phyloP scores from a whole-genome alignment of 2,113 vertebrate genomes.

The Vimba vimba region DNA sequence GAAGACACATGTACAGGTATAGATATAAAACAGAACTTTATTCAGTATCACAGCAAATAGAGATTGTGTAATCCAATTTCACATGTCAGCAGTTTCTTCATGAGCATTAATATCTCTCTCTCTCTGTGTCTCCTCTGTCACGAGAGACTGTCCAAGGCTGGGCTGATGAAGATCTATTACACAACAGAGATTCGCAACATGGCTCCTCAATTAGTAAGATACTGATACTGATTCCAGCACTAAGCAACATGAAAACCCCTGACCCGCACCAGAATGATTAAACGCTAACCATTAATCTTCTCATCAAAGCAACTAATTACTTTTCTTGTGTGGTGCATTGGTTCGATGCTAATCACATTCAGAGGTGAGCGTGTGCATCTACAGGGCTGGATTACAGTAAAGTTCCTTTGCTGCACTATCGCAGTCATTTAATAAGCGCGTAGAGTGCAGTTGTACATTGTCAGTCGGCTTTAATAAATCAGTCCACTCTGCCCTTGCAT shows the following conservation, averaged over 20 bases:
- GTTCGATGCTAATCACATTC: slow-evolving; percentile 50
- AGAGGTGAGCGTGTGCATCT: not conserved
- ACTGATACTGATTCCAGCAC: slow-evolving; percentile 45
- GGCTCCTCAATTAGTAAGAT: slow-evolving; percentile 63
- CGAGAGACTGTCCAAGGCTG: slow-evolving; percentile 43
- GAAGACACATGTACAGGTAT: not conserved
- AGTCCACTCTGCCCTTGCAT: slow-evolving; percentile 51
- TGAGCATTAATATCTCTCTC: not conserved
- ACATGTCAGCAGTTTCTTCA: slow-evolving; percentile 40
- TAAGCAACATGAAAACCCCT: slow-evolving; percentile 55
- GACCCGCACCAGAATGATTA: slow-evolving; percentile 42
- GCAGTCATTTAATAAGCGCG: slow-evolving; percentile 52
- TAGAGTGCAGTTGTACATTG: slow-evolving; percentile 40
- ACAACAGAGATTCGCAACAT: slow-evolving; percentile 47
- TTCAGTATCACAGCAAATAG: not conserved
- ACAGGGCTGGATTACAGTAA: slow-evolving; percentile 40
- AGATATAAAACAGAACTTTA: not conserved
- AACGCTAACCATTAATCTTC: slow-evolving; percentile 59
- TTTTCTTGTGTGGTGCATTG: slow-evolving; percentile 31
- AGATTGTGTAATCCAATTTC: slow-evolving; percentile 18
- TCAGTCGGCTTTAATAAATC: slow-evolving; percentile 63
- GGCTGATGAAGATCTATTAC: slow-evolving; percentile 66
- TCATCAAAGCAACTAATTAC: slow-evolving; percentile 52
- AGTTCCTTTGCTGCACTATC: slow-evolving; percentile 46
- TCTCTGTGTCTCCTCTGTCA: slow-evolving; percentile 31